Percentiles rank a stretch among this genome's conserved stretches.
Evolutionary conservation across 2,797 vertebrate species (phyloP).

Genomic region (Hippopotamyrus pictus): DNA sequence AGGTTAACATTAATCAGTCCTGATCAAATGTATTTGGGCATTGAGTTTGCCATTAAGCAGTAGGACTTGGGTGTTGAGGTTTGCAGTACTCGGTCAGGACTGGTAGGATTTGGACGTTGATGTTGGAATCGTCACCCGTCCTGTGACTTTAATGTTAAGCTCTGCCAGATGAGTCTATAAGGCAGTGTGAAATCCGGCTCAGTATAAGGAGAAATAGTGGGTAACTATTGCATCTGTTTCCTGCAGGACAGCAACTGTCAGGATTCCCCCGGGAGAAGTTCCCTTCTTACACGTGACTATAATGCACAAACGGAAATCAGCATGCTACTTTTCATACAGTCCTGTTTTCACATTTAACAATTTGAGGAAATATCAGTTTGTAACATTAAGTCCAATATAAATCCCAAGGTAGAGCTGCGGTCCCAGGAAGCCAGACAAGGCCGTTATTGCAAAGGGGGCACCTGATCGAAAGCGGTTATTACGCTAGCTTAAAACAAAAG

Average conservation of each 20-base stretch:
- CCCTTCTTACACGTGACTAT: neutral
- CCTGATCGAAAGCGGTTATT: constrained; percentile 11
- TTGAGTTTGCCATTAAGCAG: neutral
- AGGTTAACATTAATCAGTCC: neutral
- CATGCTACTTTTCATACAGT: neutral
- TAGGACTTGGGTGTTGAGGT: neutral
- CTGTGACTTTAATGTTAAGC: neutral
- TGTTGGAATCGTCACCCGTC: neutral
- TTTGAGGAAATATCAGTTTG: neutral
- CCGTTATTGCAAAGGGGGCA: neutral
- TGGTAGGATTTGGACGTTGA: neutral
- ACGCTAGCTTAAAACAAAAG: neutral
- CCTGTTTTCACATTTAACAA: neutral
- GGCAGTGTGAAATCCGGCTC: neutral
- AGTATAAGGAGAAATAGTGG: neutral
- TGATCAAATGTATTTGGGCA: neutral
- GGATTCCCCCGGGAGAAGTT: neutral
- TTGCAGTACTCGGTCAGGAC: neutral
- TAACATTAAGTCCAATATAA: neutral
- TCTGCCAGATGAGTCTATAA: neutral
- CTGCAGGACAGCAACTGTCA: neutral
- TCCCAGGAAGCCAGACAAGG: neutral
- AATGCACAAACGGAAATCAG: neutral
- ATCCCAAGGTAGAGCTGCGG: neutral
- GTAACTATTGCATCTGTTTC: neutral